A percentile compares a stretch with the other conserved stretches of the same genome.
Evolutionary conservation across 2,797 vertebrate genomes (phyloP).

Genomic region (Caiman crocodilus): DNA sequence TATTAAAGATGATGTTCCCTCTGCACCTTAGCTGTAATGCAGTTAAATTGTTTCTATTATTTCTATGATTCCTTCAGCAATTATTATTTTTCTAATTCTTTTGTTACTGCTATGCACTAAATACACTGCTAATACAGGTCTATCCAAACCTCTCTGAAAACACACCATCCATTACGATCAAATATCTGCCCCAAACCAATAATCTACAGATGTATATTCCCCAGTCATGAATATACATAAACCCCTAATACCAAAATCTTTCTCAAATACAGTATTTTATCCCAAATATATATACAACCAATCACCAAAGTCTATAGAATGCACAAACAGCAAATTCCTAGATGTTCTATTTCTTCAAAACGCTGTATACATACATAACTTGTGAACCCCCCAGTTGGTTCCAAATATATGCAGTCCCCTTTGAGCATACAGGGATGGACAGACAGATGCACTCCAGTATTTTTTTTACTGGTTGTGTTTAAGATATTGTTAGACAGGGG

Average conservation of each 20-base stretch:
- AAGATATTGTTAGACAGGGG: slow-evolving; percentile 13
- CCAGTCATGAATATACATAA: background rate
- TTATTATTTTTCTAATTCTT: background rate
- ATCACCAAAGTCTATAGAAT: background rate
- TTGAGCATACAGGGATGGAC: background rate
- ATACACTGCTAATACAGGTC: background rate
- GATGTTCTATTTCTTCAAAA: fast-evolving
- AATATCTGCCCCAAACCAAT: background rate
- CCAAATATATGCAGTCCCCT: background rate
- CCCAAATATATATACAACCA: background rate
- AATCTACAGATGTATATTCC: background rate
- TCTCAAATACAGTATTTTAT: background rate
- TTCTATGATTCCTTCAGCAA: background rate
- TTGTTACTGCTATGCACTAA: background rate
- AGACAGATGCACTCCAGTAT: background rate
- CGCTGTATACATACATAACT: background rate
- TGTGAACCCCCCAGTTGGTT: slow-evolving; percentile 26
- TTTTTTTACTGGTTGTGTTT: background rate
- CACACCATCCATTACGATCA: slow-evolving; percentile 12
- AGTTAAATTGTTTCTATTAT: background rate
- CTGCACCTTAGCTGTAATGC: background rate
- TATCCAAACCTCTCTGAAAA: slow-evolving; percentile 18
- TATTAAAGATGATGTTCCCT: background rate
- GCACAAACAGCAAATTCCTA: background rate
- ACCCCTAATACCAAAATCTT: background rate